phyloP scores from a whole-genome alignment of 2,888 invertebrate species.

The Lissocephala sabroskyi region DNA sequence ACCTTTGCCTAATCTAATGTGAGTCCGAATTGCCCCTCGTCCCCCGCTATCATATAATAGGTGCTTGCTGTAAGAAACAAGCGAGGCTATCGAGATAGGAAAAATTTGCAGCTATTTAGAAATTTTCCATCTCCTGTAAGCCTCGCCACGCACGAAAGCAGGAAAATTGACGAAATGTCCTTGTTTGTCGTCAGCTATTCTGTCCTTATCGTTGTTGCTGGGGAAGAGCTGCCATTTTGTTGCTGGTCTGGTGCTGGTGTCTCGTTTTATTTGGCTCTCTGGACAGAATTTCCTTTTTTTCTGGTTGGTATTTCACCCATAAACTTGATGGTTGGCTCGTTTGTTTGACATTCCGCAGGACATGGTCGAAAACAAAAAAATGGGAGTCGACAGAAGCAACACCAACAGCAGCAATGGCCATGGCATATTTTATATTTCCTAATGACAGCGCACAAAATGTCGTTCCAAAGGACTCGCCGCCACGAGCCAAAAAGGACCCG shows the following conservation, averaged over 20 bases:
- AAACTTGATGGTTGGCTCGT: conserved; percentile 60
- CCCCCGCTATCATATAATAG: too few relatives aligned
- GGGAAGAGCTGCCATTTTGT: too few relatives aligned
- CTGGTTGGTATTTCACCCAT: conserved; percentile 26
- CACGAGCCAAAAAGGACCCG: conserved; percentile 12
- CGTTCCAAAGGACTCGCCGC: conserved; percentile 26
- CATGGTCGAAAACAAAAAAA: conserved; percentile 29
- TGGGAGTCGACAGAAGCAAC: conserved; percentile 10
- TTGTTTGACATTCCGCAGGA: conserved; percentile 66
- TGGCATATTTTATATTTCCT: conserved; percentile 64
- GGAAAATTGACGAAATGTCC: conserved; percentile 48
- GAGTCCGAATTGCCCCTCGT: too few relatives aligned
- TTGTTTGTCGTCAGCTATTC: conserved; percentile 19
- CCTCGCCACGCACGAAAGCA: too few relatives aligned
- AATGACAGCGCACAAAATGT: conserved; percentile 60
- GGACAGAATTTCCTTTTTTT: conserved; percentile 30
- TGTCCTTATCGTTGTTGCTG: conserved; percentile 8
- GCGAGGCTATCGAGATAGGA: too few relatives aligned
- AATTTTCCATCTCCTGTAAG: too few relatives aligned
- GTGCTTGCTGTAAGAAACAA: too few relatives aligned
- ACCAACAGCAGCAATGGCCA: conserved; percentile 17
- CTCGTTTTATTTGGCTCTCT: conserved; percentile 14
- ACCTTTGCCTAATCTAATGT: too few relatives aligned
- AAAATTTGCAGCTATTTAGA: too few relatives aligned
- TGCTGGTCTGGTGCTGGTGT: conserved; percentile 9